These are phyloP conservation scores for Indicator indicator DNA, from an alignment of 2,113 vertebrate species.

Conservation along the genomic window DNA sequence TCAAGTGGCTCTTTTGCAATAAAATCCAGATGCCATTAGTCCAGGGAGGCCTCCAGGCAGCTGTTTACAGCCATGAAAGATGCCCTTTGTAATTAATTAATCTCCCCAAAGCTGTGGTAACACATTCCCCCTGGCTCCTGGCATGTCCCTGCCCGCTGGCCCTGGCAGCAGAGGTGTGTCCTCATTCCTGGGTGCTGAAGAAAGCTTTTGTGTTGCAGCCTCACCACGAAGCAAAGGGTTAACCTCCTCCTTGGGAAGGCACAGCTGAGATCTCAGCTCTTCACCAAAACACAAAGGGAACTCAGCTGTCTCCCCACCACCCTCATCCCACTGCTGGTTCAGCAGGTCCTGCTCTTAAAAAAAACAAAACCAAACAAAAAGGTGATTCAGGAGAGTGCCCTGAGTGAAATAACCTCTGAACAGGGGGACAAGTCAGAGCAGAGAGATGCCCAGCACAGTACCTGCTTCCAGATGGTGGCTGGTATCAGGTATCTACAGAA, in stretches of 20 bases:
- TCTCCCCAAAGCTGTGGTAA: conserved; percentile 24
- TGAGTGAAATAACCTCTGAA: background rate
- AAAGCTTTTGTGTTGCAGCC: background rate
- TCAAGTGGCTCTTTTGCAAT: conserved; percentile 63
- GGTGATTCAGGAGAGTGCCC: background rate
- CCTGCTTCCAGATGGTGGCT: background rate
- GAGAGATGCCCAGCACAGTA: background rate
- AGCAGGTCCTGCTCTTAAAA: background rate
- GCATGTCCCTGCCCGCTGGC: background rate
- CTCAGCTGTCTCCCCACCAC: background rate
- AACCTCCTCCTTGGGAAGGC: background rate
- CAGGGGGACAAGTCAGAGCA: background rate
- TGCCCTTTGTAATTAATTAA: conserved; percentile 57
- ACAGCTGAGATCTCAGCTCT: background rate
- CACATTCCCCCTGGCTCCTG: background rate
- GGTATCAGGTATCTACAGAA: background rate
- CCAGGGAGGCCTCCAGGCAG: conserved; percentile 32
- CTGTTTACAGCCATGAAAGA: conserved; percentile 48
- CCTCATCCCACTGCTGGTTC: background rate
- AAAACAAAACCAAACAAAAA: no score
- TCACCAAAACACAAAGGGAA: background rate
- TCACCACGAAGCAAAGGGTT: background rate
- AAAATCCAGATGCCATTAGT: conserved; percentile 60
- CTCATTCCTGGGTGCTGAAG: conserved; percentile 5
- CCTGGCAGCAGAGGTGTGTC: background rate